Evolutionary conservation across 1,140 invertebrate species (phyloP), one percentile per base, ranked within the genome.

Genomic region (Laupala kohalensis): DNA sequence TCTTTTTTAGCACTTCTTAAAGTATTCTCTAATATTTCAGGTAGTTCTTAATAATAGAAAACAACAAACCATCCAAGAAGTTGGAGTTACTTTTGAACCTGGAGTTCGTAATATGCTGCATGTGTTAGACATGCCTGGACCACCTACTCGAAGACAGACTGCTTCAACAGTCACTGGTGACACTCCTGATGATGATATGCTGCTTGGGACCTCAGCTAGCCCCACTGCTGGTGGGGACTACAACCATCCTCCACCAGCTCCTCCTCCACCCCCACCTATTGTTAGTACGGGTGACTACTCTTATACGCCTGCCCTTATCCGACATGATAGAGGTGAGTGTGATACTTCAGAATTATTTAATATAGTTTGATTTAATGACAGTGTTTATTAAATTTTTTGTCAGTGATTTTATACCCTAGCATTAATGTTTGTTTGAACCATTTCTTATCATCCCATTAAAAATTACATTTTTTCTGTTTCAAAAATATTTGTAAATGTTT

Each of bases 121-220:
- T 9, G 75, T 81, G 63, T 75, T 73, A n/a, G 23, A 67, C 67
- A 29, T 73, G 69, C 15, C 75, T 74, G 24, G 26, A 13, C 26
- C 25, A n/a, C n/a, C 71, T 72, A 29, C 73, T 71, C 70, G 69
- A 71, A 64, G 74, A 75, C 64, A 15, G 29, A 19, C 75, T 70
- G 74, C 75, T 66, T 73, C 75, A 69, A 76, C 75, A 64, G 37
- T 70, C n/a, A 9, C 67, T 68, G 64, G 24, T 53, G 75, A 78
- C 24, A 68, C 53, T 66, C 76, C 77, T 0, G 84, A 86, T 67
- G 83, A 85, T 74, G 84, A 85, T 71, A 76, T 85, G 67, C 76
- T 80, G 3, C 74, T 86, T 23, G 84, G 84, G 9, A 84, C 84
- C 5, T 86, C 84, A 0, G 84, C 84, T 6, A 86, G 84, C 78